Evolutionary conservation across 2,113 vertebrate genomes (phyloP).

Genomic region (Salminus brasiliensis): DNA sequence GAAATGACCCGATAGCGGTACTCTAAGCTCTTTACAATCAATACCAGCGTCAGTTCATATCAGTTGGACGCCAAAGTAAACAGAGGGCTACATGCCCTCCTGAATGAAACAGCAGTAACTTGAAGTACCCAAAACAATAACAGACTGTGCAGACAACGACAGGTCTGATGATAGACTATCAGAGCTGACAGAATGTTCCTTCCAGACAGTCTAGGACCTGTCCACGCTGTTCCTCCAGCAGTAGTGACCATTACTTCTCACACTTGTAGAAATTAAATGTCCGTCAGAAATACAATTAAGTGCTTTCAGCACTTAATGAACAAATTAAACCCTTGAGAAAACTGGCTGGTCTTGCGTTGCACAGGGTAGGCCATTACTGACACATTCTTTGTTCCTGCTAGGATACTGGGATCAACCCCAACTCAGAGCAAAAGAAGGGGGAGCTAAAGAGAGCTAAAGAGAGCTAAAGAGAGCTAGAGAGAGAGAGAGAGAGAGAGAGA

Average conservation of each 20-base stretch:
- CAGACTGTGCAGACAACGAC: neutral
- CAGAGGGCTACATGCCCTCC: neutral
- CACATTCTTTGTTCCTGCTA: conserved; percentile 6
- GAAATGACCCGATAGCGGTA: too few relatives aligned
- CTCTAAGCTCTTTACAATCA: too few relatives aligned
- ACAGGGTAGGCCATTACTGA: neutral
- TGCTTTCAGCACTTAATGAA: neutral
- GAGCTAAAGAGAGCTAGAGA: neutral
- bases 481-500: neutral
- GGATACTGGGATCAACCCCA: conserved; percentile 7
- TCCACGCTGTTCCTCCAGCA: too few relatives aligned
- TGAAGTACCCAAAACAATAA: neutral
- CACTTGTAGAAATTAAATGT: neutral
- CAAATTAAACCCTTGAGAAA: neutral
- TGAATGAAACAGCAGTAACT: neutral
- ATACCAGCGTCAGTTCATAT: too few relatives aligned
- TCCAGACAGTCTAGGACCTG: neutral
- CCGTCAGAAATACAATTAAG: neutral
- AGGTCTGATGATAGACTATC: neutral
- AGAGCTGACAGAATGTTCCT: neutral
- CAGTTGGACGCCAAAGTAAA: neutral
- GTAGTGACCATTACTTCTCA: neutral
- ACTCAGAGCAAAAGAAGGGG: neutral
- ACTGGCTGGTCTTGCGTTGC: neutral
- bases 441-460: neutral